Base-by-base conservation (phyloP, 2,113 vertebrate species). In the Trinectes maculatus region DNA sequence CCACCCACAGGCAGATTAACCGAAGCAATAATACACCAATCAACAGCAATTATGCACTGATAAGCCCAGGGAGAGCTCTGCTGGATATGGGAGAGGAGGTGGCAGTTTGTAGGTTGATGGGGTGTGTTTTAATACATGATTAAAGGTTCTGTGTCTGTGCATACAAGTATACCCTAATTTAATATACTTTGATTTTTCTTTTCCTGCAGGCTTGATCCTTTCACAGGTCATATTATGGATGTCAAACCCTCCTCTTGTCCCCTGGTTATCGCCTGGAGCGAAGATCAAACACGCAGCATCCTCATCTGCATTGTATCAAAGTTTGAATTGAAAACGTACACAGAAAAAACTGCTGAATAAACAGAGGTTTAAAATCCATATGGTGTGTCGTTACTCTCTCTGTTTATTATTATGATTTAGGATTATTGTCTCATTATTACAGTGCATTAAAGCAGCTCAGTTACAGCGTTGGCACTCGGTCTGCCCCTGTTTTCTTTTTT, bases 1-100 rank as follows among this genome's bases (percentile, higher is more conserved):
- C 84, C 78, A 87, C 87, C 89, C 86, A 89, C 86, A 59, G 83
- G 82, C 87, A 86, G 85, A 89, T 85, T 85, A 88, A 80, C 77
- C 66, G 46, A 43, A 76, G 77, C 77, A 89, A 83, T 90, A 87
- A 90, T 88, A 84, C 70, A 83, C 80, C 84, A 91, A 91, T 91
- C 85, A 90, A 72, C 81, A 58, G 83, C 82, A 90, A 92, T 92
- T 92, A 91, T 11, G 75, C 68, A 22, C 40, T 72, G 84, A 85
- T 87, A 85, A 84, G 74, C 75, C 76, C 76, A 74, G 83, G 80
- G 78, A 86, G 80, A 83, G 61, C 82, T 83, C 42, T 63, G 68
- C 74, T 77, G 77, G 78, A 51, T 76, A 70, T 11, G 15, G 71
- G 64, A 53, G 59, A 51, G 63, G 74, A 76, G 61, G 70, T 44